Evolutionary conservation across 2,888 invertebrate genomes (phyloP), one percentile per base, ranked within the genome.

Genomic region (Cataglyphis albicans): DNA sequence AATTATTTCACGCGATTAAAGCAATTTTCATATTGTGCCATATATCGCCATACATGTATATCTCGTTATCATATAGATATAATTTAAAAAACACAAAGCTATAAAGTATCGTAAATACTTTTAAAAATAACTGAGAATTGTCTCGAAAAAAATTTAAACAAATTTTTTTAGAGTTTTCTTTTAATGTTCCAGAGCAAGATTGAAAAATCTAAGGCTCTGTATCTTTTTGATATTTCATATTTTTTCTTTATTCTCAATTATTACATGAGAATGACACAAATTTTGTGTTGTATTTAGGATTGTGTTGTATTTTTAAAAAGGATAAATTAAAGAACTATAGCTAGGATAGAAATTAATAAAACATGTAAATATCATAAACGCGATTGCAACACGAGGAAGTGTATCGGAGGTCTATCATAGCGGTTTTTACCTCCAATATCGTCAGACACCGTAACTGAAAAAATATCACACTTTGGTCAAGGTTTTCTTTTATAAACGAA

Each of bases 381-480:
- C 63, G 52, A 76, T 81, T 38, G 73, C 57, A 82, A 38, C 59
- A 83, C 41, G 61, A 81, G 63, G 83, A 82, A 82, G 52, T 81
- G 15, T 72, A 52, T 21, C 78, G 81, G 83, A 82, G 81, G 72
- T 83, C 81, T 81, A 72, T 72, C 57, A 52, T 7, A 41, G 25
- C 59, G 38, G 29, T 73, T 72, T 82, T 82, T 83, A 41, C 65
- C 59, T 83, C 12, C 57, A 61, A 72, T 59, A 57, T 73, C 72
- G 83, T 73, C 82, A 83, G 72, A 81, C 65, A 83, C 83, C 83
- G 81, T 83, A 83, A 83, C 83, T 73, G 83, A 83, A 83, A 83
- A 83, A 82, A 82, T 81, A 57, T 12, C 63, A 15, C 65, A 15
- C 72, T 73, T 73, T 82, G 83, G 82, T 83, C 83, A 83, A 83